Evolutionary conservation across 2,113 vertebrate species (phyloP), one percentile per base, ranked within the genome.

Genomic region (Macrotis lagotis): DNA sequence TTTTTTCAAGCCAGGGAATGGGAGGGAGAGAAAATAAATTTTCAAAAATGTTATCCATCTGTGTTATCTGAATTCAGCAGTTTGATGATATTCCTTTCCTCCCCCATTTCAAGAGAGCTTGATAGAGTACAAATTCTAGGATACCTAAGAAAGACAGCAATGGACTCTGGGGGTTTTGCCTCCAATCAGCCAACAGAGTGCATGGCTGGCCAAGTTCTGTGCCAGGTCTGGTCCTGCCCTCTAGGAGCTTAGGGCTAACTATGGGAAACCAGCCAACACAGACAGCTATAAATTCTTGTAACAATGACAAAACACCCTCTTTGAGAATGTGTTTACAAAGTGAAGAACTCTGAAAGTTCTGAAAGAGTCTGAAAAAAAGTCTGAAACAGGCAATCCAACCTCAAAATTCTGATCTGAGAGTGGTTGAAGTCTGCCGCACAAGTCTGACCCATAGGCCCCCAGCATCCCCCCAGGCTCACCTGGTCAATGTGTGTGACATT

Each of bases 401-500:
- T 25, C 94, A 94, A 47, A 66, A 25, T 91, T 31, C 19, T 11
- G 44, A n/a, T 24, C 2, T 7, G 47, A 93, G 90, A 91, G 50
- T 24, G 26, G 94, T 37, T 47, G 0, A 14, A 66, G 31, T 1
- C 10, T 59, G 55, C 55, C 28, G 11, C 28, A 31, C 51, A 52
- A 52, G 51, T 52, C 51, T 25, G 25, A 22, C 92, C 52, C 0
- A 11, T 3, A 25, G n/a, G 24, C 51, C 55, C 28, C 88, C 9
- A 52, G 11, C 52, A 88, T 1, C 10, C 28, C n/a, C 0, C 92
- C 51, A 48, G 88, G 95, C 96, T 96, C 95, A 99, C 99, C 98
- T 97, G 98, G 90, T 99, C 99, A 25, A 99, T 98, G 94, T 98
- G 99, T 25, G 99, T 99, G 96, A 99, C 99, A 59, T 99, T 99